A percentile compares a stretch with the other conserved stretches of the same genome.
Evolutionary conservation across 2,113 vertebrate genomes (phyloP).

Genomic region (Craseonycteris thonglongyai): DNA sequence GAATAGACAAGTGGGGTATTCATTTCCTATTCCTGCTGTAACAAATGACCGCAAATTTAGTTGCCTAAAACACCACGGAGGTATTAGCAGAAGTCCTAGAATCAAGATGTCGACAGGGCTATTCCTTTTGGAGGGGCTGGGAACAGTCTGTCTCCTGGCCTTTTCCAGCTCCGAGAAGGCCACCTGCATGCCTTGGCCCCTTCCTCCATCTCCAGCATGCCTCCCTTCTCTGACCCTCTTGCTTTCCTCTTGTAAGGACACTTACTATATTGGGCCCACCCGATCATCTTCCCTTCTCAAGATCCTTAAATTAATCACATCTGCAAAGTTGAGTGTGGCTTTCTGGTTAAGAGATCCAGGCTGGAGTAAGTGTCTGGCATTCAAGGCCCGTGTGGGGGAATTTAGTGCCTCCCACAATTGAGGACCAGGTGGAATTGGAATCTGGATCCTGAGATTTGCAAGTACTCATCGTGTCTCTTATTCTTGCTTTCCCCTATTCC

Average conservation of each 20-base stretch:
- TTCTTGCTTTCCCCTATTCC: fast-evolving
- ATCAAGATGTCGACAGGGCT: background rate
- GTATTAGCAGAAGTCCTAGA: background rate
- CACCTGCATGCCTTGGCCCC: background rate
- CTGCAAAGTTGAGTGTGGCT: background rate
- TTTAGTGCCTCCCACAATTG: background rate
- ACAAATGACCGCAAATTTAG: background rate
- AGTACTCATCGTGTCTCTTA: background rate
- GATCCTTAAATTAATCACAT: background rate
- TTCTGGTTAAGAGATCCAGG: background rate
- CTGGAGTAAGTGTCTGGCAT: background rate
- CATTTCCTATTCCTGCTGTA: background rate
- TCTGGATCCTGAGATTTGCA: background rate
- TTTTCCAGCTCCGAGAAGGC: background rate
- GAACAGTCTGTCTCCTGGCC: too few species aligned
- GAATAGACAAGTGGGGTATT: background rate
- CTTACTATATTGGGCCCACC: background rate
- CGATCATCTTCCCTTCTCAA: background rate
- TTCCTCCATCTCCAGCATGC: background rate
- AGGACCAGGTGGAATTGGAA: background rate
- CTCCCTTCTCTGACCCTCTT: background rate
- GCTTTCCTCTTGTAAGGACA: background rate
- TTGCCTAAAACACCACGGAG: background rate
- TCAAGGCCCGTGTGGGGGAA: background rate
- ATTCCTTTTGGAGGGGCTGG: background rate